Evolutionary conservation across 2,113 vertebrate species (phyloP).

Genomic region (Pteruthius melanotis): DNA sequence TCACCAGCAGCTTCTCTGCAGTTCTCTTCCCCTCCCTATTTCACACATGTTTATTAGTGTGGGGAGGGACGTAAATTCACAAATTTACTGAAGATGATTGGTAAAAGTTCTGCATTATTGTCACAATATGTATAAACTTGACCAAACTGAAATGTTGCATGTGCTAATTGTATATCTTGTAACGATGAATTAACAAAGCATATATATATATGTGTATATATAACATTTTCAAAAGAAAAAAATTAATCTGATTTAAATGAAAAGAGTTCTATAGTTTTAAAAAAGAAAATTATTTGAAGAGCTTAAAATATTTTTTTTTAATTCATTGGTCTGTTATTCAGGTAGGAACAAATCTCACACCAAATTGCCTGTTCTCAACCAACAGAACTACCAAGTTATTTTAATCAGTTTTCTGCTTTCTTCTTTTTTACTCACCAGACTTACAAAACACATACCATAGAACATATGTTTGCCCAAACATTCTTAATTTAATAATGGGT

Average conservation of each 20-base stretch:
- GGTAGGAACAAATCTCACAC: not conserved
- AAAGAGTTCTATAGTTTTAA: not conserved
- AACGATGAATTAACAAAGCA: not conserved
- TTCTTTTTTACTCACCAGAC: not conserved
- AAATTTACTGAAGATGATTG: not conserved
- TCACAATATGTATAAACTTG: rapidly evolving
- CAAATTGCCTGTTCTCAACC: not conserved
- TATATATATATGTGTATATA: not conserved
- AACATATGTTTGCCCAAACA: not conserved
- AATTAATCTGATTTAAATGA: not conserved
- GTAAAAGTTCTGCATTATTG: not conserved
- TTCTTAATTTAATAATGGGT: not conserved
- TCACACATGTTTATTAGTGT: not conserved
- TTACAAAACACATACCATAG: not conserved
- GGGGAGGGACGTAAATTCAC: not conserved
- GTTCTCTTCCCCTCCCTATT: not conserved
- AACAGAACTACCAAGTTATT: not conserved
- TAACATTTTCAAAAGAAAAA: not conserved
- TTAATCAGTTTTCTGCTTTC: not conserved
- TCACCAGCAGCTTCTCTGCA: not conserved
- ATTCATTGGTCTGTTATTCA: not conserved
- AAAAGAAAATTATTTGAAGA: not conserved
- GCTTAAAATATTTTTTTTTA: not conserved
- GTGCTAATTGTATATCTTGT: not conserved
- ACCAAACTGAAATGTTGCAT: rapidly evolving